Conservation (phyloP, 2,113 vertebrate genomes). For the Perca flavescens region DNA sequence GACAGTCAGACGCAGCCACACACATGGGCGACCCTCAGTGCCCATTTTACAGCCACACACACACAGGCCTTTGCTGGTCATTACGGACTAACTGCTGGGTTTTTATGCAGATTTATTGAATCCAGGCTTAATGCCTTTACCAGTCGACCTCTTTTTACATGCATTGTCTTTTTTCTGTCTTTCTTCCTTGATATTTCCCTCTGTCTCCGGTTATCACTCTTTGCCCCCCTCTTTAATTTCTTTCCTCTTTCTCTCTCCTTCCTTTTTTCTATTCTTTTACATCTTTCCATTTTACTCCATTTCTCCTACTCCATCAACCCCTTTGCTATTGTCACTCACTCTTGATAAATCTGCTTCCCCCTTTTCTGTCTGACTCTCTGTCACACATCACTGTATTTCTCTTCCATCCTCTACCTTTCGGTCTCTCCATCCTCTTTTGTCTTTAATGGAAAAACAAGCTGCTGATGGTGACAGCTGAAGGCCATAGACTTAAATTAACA, state of each 20-base stretch:
- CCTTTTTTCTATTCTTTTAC: neutral
- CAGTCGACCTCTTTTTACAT: slow-evolving; percentile 47
- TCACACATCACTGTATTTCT: slow-evolving; percentile 1
- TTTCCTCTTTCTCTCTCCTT: neutral
- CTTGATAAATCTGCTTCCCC: neutral
- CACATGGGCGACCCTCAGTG: slow-evolving; percentile 31
- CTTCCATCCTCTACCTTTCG: slow-evolving; percentile 8
- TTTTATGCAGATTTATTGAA: slow-evolving; percentile 82
- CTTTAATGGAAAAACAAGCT: slow-evolving; percentile 27
- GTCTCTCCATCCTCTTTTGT: slow-evolving; percentile 18
- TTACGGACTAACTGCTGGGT: slow-evolving; percentile 69
- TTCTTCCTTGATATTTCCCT: slow-evolving; percentile 53
- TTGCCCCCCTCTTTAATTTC: neutral
- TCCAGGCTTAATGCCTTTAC: slow-evolving; percentile 75
- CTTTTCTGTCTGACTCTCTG: slow-evolving; percentile 3
- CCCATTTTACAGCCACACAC: slow-evolving; percentile 34
- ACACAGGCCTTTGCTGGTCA: slow-evolving; percentile 53
- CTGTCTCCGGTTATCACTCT: slow-evolving; percentile 41
- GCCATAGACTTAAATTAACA: slow-evolving; percentile 34
- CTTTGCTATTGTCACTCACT: slow-evolving; percentile 7
- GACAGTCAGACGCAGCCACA: slow-evolving; percentile 26
- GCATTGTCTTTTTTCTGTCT: slow-evolving; percentile 48
- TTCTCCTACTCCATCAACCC: slow-evolving; percentile 1
- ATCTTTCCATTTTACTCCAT: neutral
- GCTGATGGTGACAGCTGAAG: slow-evolving; percentile 47